Base-by-base conservation (phyloP, 2,888 invertebrate species). In the Chaitophorus viminalis region DNA sequence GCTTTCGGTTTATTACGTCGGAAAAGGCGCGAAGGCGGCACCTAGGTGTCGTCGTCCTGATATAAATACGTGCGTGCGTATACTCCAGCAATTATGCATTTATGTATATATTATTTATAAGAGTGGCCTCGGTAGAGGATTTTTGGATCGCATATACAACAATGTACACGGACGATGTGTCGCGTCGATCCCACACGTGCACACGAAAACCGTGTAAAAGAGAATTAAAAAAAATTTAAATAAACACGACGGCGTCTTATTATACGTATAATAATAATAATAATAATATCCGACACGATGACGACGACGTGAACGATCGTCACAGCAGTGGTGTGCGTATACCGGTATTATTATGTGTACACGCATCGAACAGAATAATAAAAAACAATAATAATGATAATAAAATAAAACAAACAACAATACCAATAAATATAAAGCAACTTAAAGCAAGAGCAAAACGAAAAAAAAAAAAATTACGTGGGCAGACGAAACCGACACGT, bases 391-490 rank as follows among this genome's bases (percentile, higher is more conserved):
- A 46, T 33, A 46, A 81, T 29, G 36, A 70, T 52, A 33, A 81
- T 31, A 65, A 65, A 81, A 65, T 39, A 65, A 52, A 72, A 52
- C 31, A 52, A 82, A 72, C 70, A 72, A 54, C 72, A 72, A 72
- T 72, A 33, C 82, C 72, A 33, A 82, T 82, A 82, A 82, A 82
- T 82, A 82, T 82, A 82, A 82, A 82, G 82, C 82, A 52, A 82
- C 52, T 82, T 72, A 33, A n/a, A 72, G 18, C 68, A 29, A 65
- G 18, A 65, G n/a, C 60, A 6, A 65, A 65, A 68, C 31, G 52
- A 76, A 52, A n/a, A 46, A 5, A 18, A 52, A 77, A 79, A 52
- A 75, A 83, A 75, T 46, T 29, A 60, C 83, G 83, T 83, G 83
- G 83, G 83, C 83, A 83, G 75, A 74, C 74, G 46, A 39, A 52